Evolutionary conservation across 2,113 vertebrate genomes (phyloP), one percentile per base, ranked within the genome.

Genomic region (Gymnobelideus leadbeateri): DNA sequence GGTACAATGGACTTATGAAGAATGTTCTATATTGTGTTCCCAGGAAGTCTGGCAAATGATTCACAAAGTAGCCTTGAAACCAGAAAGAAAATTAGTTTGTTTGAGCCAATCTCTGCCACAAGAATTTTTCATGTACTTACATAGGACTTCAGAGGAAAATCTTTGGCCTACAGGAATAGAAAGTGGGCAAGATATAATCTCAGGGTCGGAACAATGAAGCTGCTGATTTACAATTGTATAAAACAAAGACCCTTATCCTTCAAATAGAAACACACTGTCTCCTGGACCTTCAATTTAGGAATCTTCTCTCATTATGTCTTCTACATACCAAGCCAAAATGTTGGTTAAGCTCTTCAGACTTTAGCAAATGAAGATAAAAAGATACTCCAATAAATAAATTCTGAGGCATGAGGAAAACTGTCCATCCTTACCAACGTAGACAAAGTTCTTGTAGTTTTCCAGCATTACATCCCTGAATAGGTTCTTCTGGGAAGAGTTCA

Each of bases 281-380:
- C 68, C 43, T 2, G 4, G 68, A 84, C 68, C 16, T 43, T 84
- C 23, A n/a, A 84, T 43, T 84, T 84, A 43, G 68, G 37, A n/a
- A n/a, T 43, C 68, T 84, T 84, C 23, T 23, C 19, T n/a, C 68
- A 84, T 84, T 43, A 84, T 43, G 68, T 84, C 68, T 84, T 84
- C 68, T 84, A 84, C 68, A 84, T 84, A 84, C 68, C 68, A 84
- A 84, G 68, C 68, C 68, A 84, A 43, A 43, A 43, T 43, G 68
- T 43, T 84, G 68, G 37, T 43, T 84, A 84, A 43, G 68, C n/a
- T 84, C 68, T 84, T 84, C 68, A 84, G 68, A 84, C 68, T 84
- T 84, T 84, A 84, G 37, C 68, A 84, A 84, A 84, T 84, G 68
- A 84, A 84, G 68, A 84, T 84, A n/a, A n/a, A 84, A 84, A 84